Evolutionary conservation across 2,113 vertebrate genomes (phyloP).

Genomic region (Cacatua alba): DNA sequence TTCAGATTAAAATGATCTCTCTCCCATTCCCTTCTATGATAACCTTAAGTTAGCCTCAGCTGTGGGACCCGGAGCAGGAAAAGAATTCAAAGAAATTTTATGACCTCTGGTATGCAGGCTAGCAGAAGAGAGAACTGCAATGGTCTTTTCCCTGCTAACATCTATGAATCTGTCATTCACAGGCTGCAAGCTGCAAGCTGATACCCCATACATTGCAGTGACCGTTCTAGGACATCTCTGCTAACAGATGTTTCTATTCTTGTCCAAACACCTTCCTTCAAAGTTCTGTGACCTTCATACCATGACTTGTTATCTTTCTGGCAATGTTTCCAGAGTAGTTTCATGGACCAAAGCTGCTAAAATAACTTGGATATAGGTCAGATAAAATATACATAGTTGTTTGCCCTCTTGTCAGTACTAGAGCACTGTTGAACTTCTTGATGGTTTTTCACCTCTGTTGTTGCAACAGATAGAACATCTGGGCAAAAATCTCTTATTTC

Average conservation of each 20-base stretch:
- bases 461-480: background rate
- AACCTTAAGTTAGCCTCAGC: background rate
- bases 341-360: slow-evolving; percentile 13
- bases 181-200: slow-evolving; percentile 35
- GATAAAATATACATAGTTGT: slow-evolving; percentile 42
- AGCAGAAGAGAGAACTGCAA: background rate
- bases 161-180: slow-evolving; percentile 52
- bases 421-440: background rate
- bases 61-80: background rate
- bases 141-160: slow-evolving; percentile 8
- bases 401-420: background rate
- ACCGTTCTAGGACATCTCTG: slow-evolving; percentile 63
- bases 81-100: slow-evolving; percentile 23
- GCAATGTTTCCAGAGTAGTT: slow-evolving; percentile 43
- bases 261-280: slow-evolving; percentile 66
- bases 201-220: slow-evolving; percentile 40
- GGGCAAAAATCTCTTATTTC: background rate
- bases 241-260: slow-evolving; percentile 70
- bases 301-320: slow-evolving; percentile 53
- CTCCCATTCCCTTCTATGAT: background rate
- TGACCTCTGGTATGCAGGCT: background rate
- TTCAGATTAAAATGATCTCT: background rate
- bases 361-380: slow-evolving; percentile 40
- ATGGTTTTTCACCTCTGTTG: background rate
- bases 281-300: slow-evolving; percentile 68